These are phyloP conservation scores for Escarpia spicata DNA, from an alignment of 2,888 invertebrate genomes.

Conservation along the genomic window DNA sequence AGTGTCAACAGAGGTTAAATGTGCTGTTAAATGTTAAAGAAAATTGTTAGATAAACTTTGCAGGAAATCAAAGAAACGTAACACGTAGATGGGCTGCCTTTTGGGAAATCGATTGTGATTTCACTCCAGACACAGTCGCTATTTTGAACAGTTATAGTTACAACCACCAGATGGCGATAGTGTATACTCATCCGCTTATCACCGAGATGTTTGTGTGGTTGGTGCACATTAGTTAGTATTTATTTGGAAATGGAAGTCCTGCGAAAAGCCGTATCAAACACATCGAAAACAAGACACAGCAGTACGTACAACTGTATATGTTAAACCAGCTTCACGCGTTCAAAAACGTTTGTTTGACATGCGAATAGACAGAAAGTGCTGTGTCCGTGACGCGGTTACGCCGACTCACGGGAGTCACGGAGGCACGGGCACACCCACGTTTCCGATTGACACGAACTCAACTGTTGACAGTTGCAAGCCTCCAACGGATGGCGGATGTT, in stretches of 20 bases:
- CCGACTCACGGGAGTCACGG: not conserved
- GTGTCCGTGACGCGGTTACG: not conserved
- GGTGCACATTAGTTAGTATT: not conserved
- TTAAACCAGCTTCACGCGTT: not conserved
- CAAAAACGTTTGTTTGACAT: not conserved
- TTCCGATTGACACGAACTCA: not conserved
- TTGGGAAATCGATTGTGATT: no score
- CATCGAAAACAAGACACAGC: slow-evolving; percentile 5
- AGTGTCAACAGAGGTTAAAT: no score
- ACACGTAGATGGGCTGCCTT: no score
- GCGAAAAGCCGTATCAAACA: slow-evolving; percentile 10
- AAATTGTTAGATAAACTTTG: no score
- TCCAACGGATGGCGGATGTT: no score
- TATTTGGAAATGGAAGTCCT: not conserved
- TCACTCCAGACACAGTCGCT: not conserved
- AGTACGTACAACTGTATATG: not conserved
- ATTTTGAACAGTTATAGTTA: not conserved
- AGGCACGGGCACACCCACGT: not conserved
- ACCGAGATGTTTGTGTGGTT: not conserved
- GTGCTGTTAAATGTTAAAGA: no score
- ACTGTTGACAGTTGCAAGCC: no score
- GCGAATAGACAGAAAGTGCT: not conserved
- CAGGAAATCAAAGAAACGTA: no score
- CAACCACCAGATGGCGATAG: slow-evolving; percentile 5
- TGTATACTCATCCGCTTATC: not conserved